Conservation (phyloP, 2,888 invertebrate species). For the Nipponacmea schrenckii region DNA sequence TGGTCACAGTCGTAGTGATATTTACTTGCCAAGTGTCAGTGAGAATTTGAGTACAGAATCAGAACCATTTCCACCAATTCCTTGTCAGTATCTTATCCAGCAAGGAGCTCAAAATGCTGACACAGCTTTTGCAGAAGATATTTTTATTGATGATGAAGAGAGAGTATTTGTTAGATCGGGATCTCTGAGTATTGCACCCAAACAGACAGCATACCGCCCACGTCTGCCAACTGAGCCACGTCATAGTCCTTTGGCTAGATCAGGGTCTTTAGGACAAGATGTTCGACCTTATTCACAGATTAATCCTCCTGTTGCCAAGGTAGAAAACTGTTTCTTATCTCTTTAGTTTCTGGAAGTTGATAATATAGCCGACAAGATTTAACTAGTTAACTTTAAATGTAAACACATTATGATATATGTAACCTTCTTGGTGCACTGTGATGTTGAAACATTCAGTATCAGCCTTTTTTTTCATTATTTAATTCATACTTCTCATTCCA, state of each 20-base stretch:
- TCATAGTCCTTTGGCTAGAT: conserved; percentile 59
- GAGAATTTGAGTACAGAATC: conserved; percentile 57
- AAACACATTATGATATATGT: background rate
- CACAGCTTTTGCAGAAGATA: conserved; percentile 65
- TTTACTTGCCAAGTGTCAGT: conserved; percentile 59
- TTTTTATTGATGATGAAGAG: conserved; percentile 60
- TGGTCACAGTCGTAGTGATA: conserved; percentile 40
- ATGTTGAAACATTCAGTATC: background rate
- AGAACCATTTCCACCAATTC: conserved; percentile 61
- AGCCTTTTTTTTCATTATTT: background rate
- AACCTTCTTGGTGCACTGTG: background rate
- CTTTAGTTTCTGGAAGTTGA: no score
- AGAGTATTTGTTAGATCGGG: conserved; percentile 59
- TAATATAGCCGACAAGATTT: no score
- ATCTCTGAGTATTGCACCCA: conserved; percentile 50
- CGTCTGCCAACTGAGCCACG: conserved; percentile 59
- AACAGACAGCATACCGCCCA: conserved; percentile 45
- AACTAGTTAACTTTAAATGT: no score
- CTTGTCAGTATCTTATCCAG: conserved; percentile 58
- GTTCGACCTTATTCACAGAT: conserved; percentile 49
- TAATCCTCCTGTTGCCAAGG: conserved; percentile 50
- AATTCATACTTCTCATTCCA: background rate
- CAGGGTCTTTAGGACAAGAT: conserved; percentile 60
- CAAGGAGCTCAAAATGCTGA: conserved; percentile 61
- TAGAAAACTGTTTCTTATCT: conserved; percentile 26